phyloP scores from a whole-genome alignment of 2,797 vertebrate species.

The Limosa lapponica region DNA sequence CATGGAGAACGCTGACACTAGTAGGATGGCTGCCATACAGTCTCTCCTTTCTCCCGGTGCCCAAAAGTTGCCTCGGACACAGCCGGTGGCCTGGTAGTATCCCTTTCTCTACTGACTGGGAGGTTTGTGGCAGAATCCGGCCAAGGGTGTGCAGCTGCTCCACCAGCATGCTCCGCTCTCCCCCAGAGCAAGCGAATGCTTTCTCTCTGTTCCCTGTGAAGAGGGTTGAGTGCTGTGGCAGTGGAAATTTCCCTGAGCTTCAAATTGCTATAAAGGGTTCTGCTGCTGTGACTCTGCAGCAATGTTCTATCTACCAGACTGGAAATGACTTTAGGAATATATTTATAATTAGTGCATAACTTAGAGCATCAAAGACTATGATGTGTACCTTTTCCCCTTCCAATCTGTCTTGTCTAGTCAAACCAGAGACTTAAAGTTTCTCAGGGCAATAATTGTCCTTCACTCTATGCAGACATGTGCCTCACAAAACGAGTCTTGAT shows the following conservation, averaged over 20 bases:
- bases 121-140: neutral
- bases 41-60: neutral
- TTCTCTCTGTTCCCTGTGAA: neutral
- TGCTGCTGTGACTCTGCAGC: neutral
- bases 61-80: too few species aligned
- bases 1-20: neutral
- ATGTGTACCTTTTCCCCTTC: neutral
- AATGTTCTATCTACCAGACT: neutral
- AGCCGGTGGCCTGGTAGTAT: neutral
- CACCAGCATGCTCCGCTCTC: neutral
- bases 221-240: neutral
- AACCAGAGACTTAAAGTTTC: constrained; percentile 16
- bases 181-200: neutral
- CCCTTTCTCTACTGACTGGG: neutral
- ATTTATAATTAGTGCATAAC: neutral
- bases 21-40: neutral
- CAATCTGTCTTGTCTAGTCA: neutral
- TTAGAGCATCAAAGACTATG: neutral
- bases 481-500: neutral
- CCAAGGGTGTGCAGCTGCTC: neutral
- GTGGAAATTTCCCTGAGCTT: constrained; percentile 27
- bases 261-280: neutral
- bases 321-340: neutral
- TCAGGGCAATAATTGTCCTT: neutral
- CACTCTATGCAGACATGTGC: neutral